Evolutionary conservation across 2,113 vertebrate genomes (phyloP).

Genomic region (Platycercus adscitus): DNA sequence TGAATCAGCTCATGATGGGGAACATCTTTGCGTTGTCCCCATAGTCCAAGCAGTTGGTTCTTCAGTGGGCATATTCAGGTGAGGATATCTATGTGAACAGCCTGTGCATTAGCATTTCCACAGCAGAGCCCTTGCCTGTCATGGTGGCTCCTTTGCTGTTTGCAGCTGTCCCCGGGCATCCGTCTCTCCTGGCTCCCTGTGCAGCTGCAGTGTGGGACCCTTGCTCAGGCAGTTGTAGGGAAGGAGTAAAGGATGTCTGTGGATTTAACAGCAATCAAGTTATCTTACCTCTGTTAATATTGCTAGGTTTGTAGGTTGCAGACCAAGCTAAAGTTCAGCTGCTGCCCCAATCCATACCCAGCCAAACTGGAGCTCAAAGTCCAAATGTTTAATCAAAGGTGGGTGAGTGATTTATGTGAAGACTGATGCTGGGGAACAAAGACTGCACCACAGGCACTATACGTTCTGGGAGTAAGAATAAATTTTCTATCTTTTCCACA

Average conservation of each 20-base stretch:
- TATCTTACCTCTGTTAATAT: neutral
- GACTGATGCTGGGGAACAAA: neutral
- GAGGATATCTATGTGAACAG: neutral
- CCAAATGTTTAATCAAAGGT: neutral
- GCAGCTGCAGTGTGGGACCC: neutral
- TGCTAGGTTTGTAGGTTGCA: neutral
- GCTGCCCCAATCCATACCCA: neutral
- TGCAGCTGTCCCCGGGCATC: neutral
- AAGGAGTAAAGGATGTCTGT: neutral
- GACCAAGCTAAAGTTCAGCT: neutral
- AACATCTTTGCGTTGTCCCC: neutral
- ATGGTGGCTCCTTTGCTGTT: neutral
- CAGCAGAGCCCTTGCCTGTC: neutral
- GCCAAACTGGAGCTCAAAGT: neutral
- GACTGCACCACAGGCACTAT: neutral
- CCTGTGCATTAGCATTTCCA: neutral
- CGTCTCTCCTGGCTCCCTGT: rapidly evolving
- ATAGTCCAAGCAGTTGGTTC: neutral
- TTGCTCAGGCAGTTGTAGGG: neutral
- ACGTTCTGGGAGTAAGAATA: neutral
- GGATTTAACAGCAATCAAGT: neutral
- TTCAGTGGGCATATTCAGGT: neutral
- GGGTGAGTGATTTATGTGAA: neutral
- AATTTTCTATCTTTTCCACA: neutral
- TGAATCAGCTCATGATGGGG: neutral